Evolutionary conservation across 2,113 vertebrate genomes (phyloP).

Genomic region (Ibidorhyncha struthersii): DNA sequence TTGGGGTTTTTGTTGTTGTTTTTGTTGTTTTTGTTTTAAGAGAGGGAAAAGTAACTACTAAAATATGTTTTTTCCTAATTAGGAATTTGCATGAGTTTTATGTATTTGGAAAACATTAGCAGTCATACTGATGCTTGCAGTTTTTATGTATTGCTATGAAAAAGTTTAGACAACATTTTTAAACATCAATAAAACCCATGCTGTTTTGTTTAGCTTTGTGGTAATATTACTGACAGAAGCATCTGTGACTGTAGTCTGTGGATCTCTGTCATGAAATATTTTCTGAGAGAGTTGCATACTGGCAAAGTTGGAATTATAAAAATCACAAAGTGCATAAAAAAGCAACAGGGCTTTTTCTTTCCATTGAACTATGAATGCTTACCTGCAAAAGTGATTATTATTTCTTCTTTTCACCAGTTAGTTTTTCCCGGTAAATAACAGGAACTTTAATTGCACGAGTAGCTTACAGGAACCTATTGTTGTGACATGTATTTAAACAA

Average conservation of each 20-base stretch:
- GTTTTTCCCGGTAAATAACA: constrained; percentile 27
- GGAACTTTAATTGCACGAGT: constrained; percentile 74
- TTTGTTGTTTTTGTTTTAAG: neutral
- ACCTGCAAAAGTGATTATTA: neutral
- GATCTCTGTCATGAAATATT: neutral
- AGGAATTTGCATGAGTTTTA: neutral
- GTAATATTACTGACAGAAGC: neutral
- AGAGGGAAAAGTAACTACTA: neutral
- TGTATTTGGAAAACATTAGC: neutral
- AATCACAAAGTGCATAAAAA: neutral
- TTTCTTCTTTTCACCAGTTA: neutral
- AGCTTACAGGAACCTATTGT: constrained; percentile 19
- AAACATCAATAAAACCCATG: neutral
- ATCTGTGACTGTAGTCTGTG: neutral
- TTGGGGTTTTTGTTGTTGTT: neutral
- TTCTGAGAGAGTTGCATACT: neutral
- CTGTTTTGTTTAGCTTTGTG: neutral
- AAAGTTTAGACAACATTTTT: neutral
- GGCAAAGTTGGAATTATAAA: neutral
- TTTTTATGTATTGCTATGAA: neutral
- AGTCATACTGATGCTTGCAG: neutral
- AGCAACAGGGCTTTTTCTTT: neutral
- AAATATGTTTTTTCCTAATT: neutral
- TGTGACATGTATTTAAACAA: constrained; percentile 77
- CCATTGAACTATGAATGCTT: neutral